Percentiles rank a stretch among this genome's conserved stretches.
These are phyloP conservation scores for Caprella mutica DNA, from an alignment of 2,888 invertebrate species.

Conservation along the genomic window DNA sequence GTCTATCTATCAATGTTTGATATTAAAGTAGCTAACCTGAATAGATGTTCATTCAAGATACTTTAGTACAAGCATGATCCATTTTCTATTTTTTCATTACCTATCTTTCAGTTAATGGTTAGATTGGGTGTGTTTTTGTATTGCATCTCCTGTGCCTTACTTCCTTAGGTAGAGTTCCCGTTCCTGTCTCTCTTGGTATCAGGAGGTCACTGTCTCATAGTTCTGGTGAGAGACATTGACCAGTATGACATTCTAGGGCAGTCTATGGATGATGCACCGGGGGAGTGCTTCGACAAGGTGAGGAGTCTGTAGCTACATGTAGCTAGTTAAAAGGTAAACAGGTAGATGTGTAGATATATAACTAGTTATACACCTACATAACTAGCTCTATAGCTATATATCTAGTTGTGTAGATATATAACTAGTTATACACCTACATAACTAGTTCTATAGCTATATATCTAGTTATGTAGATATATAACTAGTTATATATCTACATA, in stretches of 20 bases:
- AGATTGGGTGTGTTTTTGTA: no score
- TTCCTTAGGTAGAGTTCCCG: conserved; percentile 63
- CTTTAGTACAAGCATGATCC: no score
- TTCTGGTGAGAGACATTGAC: conserved; percentile 56
- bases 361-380: neutral
- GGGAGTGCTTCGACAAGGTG: conserved; percentile 87
- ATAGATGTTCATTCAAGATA: no score
- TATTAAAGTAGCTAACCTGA: no score
- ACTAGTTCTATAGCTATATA: conserved; percentile 9
- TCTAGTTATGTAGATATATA: conserved; percentile 14
- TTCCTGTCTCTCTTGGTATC: conserved; percentile 80
- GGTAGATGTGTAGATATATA: neutral
- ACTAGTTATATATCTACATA: conserved; percentile 27
- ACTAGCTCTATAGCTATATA: neutral
- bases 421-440: neutral
- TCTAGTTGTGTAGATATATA: neutral
- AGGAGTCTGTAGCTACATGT: no score
- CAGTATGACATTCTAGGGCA: conserved; percentile 70
- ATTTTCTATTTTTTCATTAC: no score
- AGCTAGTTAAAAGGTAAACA: neutral
- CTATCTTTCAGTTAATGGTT: no score
- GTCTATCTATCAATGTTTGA: no score
- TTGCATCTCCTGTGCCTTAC: no score
- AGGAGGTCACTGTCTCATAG: conserved; percentile 81
- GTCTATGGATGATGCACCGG: conserved; percentile 74